Evolutionary conservation across 2,113 vertebrate species (phyloP), one percentile per base, ranked within the genome.

Genomic region (Gnathonemus echidnorhynchus): DNA sequence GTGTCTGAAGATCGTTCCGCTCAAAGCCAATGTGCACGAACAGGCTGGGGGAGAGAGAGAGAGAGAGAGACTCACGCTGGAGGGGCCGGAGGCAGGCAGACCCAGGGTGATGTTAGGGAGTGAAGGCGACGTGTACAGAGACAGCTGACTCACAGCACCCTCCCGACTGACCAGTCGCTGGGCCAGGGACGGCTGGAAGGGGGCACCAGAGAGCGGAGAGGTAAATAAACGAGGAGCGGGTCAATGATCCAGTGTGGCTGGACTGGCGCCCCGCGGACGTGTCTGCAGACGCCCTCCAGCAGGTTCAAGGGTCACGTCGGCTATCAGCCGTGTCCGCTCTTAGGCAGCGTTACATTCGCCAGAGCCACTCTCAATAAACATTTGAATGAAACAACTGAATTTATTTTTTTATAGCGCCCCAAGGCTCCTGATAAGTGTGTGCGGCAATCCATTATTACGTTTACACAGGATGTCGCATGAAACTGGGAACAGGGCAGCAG

Each of bases 51-150:
- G 39, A 42, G 85, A 88, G 66, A 58, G 46, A 50, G 49, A 58
- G 89, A 19, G 35, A 17, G 83, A 31, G 87, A 46, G 66, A 97
- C 98, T 98, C 92, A 99, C 98, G 0, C 95, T 96, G 2, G 97
- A 94, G n/a, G 97, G 97, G 74, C 97, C 96, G 0, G 97, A 96
- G 74, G 98, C 98, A 13, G 98, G 98, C 84, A 99, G 96, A n/a
- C 98, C 98, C 90, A 99, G 94, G 0, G 97, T 98, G 95, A 99
- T 99, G 95, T 99, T 99, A 94, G 98, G 98, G 93, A 99, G 94
- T 90, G 98, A 99, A 0, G 98, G 98, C 0, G 98, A 99, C 0
- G 98, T 99, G 95, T 99, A 99, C 90, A 99, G 97, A 6, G 98
- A 98, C 17, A 99, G 96, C 5, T 99, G 97, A 15, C 97, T 97